Percentiles rank a stretch among this genome's conserved stretches.
phyloP scores from a whole-genome alignment of 2,888 invertebrate genomes.

The Norana najaformis region DNA sequence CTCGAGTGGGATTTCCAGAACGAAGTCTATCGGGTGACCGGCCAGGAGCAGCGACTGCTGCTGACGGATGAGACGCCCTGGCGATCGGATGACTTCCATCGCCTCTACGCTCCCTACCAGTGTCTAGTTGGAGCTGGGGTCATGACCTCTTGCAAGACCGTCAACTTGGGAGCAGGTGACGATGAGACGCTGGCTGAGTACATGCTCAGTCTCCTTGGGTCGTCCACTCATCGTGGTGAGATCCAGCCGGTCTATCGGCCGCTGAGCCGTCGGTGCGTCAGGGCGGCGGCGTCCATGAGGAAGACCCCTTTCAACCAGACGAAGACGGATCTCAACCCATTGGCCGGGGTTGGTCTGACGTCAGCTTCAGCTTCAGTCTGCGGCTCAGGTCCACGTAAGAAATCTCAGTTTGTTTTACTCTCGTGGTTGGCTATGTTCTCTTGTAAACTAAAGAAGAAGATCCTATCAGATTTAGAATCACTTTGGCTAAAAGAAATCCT shows the following conservation, averaged over 20 bases:
- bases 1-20: conserved; percentile 42
- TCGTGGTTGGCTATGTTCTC: too few relatives aligned
- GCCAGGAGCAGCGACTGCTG: neutral
- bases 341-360: too few relatives aligned
- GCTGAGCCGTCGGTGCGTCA: neutral
- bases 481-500: too few relatives aligned
- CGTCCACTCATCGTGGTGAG: neutral
- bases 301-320: too few relatives aligned
- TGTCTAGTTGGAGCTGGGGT: conserved; percentile 29
- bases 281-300: neutral
- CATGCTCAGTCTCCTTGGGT: neutral
- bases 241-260: conserved; percentile 35
- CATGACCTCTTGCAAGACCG: neutral
- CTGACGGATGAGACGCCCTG: neutral
- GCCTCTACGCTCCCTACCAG: conserved; percentile 31
- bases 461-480: too few relatives aligned
- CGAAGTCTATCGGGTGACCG: neutral
- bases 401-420: too few relatives aligned
- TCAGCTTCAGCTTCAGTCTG: too few relatives aligned
- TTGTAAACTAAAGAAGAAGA: too few relatives aligned
- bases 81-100: conserved; percentile 28
- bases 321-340: too few relatives aligned
- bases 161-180: neutral
- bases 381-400: too few relatives aligned
- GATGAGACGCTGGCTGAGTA: conserved; percentile 22